phyloP scores from a whole-genome alignment of 2,888 invertebrate genomes.

The Morpho achilles region DNA sequence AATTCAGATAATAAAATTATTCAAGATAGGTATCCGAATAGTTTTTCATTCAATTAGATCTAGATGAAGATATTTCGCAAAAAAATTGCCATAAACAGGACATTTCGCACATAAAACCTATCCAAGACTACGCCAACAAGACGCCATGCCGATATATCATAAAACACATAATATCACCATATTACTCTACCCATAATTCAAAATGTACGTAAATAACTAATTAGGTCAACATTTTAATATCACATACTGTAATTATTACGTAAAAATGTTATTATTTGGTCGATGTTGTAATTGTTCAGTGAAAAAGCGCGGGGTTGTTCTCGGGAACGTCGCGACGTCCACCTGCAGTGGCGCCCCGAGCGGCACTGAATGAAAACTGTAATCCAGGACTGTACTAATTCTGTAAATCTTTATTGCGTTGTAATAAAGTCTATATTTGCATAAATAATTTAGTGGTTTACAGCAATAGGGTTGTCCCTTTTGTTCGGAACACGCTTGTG shows the following conservation, averaged over 20 bases:
- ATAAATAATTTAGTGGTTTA: slow-evolving; percentile 33
- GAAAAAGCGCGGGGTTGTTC: slow-evolving; percentile 43
- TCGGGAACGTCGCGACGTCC: slow-evolving; percentile 61
- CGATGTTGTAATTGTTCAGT: slow-evolving; percentile 20
- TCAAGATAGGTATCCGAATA: too few species aligned
- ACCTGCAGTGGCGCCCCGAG: slow-evolving; percentile 71
- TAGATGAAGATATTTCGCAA: slow-evolving; percentile 13
- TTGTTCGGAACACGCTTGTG: slow-evolving; percentile 60
- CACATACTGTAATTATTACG: slow-evolving; percentile 1
- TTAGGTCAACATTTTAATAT: neutral
- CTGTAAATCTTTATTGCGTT: slow-evolving; percentile 14
- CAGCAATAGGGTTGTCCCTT: slow-evolving; percentile 63
- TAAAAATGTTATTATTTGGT: slow-evolving; percentile 13
- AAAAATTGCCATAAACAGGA: slow-evolving; percentile 23
- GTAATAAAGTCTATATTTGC: slow-evolving; percentile 15
- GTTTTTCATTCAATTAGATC: neutral
- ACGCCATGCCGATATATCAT: slow-evolving; percentile 56
- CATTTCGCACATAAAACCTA: slow-evolving; percentile 3
- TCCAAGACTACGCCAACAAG: slow-evolving; percentile 29
- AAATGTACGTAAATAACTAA: slow-evolving; percentile 38
- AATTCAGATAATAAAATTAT: too few species aligned
- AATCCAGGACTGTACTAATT: slow-evolving; percentile 14
- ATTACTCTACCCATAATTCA: slow-evolving; percentile 47
- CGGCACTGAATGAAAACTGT: slow-evolving; percentile 65
- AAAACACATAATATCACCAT: slow-evolving; percentile 66